A percentile compares a stretch with the other conserved stretches of the same genome.
phyloP scores from a whole-genome alignment of 2,888 invertebrate species.

The Drosophila lutescens region DNA sequence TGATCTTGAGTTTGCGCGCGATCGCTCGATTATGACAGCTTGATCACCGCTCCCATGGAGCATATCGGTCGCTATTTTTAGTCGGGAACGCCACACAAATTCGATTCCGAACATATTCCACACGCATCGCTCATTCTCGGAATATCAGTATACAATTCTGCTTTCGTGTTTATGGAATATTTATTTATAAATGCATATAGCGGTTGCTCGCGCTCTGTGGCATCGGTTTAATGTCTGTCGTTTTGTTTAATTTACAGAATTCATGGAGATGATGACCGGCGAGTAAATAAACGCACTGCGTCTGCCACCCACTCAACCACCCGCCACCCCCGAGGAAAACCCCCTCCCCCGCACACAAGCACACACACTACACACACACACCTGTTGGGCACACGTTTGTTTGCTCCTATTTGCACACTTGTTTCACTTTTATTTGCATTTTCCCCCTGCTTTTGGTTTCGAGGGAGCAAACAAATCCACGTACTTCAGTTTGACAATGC shows the following conservation, averaged over 20 bases:
- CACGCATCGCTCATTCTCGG: conserved; percentile 24
- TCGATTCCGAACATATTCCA: conserved; percentile 33
- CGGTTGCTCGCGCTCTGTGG: conserved; percentile 43
- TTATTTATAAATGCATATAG: conserved; percentile 58
- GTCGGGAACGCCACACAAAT: conserved; percentile 35
- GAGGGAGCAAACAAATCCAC: conserved; percentile 69
- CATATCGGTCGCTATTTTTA: conserved; percentile 72
- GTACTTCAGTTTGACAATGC: conserved; percentile 55
- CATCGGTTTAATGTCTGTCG: conserved; percentile 57
- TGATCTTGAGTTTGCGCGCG: conserved; percentile 66
- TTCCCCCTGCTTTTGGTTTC: neutral
- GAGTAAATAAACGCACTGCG: conserved; percentile 87
- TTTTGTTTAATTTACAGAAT: conserved; percentile 89
- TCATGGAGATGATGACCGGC: conserved; percentile 98
- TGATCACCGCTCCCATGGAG: conserved; percentile 65
- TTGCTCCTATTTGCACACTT: conserved; percentile 73
- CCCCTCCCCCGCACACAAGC: conserved; percentile 11
- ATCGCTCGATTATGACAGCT: conserved; percentile 71
- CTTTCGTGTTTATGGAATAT: conserved; percentile 46
- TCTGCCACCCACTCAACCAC: conserved; percentile 41
- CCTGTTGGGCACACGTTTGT: conserved; percentile 64
- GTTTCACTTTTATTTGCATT: conserved; percentile 58
- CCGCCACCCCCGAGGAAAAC: conserved; percentile 5
- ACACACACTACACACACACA: conserved; percentile 39
- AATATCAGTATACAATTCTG: conserved; percentile 9